Percentiles rank a stretch among this genome's conserved stretches.
Evolutionary conservation across 2,888 invertebrate species (phyloP).

Genomic region (Drosophila meridiana): DNA sequence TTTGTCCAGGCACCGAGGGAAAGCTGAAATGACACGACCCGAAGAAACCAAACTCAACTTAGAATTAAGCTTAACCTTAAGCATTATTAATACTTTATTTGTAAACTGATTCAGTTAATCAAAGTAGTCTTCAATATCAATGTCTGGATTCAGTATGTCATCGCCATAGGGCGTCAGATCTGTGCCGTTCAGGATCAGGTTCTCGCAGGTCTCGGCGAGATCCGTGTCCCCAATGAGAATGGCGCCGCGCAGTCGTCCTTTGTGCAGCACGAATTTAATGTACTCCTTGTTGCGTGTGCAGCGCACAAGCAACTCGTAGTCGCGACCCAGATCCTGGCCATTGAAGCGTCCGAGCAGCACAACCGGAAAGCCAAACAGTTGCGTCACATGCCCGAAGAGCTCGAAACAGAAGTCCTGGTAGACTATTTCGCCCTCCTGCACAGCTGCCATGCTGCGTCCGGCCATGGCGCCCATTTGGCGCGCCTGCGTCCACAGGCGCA

Average conservation of each 20-base stretch:
- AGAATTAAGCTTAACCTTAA: constrained; percentile 19
- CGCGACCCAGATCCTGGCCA: constrained; percentile 92
- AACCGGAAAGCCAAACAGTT: constrained; percentile 97
- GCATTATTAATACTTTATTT: constrained; percentile 20
- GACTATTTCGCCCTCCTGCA: constrained; percentile 87
- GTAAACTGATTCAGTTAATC: constrained; percentile 87
- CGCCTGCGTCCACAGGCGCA: constrained; percentile 99
- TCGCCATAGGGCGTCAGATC: constrained; percentile 95
- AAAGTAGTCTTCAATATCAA: constrained; percentile 99
- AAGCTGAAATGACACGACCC: constrained; percentile 83
- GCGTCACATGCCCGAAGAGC: constrained; percentile 97
- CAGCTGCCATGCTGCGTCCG: constrained; percentile 92
- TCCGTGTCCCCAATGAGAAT: constrained; percentile 98
- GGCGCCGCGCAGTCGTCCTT: constrained; percentile 95
- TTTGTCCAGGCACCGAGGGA: constrained; percentile 81
- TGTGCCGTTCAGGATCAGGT: constrained; percentile 97
- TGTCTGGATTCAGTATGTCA: constrained; percentile 96
- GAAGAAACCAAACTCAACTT: constrained; percentile 33
- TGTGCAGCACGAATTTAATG: constrained; percentile 94
- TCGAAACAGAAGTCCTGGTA: constrained; percentile 98
- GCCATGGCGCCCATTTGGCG: constrained; percentile 98
- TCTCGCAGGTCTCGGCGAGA: constrained; percentile 98
- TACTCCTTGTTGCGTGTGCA: constrained; percentile 93
- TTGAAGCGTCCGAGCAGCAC: constrained; percentile 96
- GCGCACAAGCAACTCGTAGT: constrained; percentile 94